Conservation (phyloP, 1,140 invertebrate species). For the Oedothorax gibbosus region DNA sequence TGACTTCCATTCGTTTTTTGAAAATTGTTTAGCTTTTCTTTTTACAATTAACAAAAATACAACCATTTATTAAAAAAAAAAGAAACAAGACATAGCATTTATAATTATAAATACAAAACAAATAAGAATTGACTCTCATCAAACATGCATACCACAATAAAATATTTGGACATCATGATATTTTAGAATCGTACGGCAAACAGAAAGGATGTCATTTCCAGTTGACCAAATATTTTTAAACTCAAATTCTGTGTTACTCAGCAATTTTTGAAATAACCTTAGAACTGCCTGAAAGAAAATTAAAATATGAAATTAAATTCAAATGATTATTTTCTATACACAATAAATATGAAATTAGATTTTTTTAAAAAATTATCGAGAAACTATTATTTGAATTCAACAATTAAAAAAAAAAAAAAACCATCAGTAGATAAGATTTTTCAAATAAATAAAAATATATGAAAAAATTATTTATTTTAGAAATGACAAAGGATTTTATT, state of each 20-base stretch:
- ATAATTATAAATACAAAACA: not conserved
- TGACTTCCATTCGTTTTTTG: too few relatives aligned
- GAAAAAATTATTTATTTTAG: too few relatives aligned
- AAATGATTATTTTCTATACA: not conserved
- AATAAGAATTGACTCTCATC: not conserved
- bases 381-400: too few relatives aligned
- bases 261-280: slow-evolving; percentile 38
- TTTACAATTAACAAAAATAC: too few relatives aligned
- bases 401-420: too few relatives aligned
- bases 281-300: slow-evolving; percentile 23
- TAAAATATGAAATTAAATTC: not conserved
- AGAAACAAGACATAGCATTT: not conserved
- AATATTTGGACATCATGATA: slow-evolving; percentile 50
- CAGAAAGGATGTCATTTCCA: slow-evolving; percentile 43
- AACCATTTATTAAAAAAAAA: too few relatives aligned
- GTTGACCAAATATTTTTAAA: slow-evolving; percentile 13
- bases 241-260: slow-evolving; percentile 8
- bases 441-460: too few relatives aligned
- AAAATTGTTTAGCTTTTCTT: too few relatives aligned
- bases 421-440: too few relatives aligned
- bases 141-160: slow-evolving; percentile 39
- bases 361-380: not conserved
- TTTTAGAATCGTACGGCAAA: slow-evolving; percentile 35
- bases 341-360: not conserved
- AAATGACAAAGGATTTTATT: too few relatives aligned